Evolutionary conservation across 2,113 vertebrate genomes (phyloP), one percentile per base, ranked within the genome.

Genomic region (Nyctereutes procyonoides): DNA sequence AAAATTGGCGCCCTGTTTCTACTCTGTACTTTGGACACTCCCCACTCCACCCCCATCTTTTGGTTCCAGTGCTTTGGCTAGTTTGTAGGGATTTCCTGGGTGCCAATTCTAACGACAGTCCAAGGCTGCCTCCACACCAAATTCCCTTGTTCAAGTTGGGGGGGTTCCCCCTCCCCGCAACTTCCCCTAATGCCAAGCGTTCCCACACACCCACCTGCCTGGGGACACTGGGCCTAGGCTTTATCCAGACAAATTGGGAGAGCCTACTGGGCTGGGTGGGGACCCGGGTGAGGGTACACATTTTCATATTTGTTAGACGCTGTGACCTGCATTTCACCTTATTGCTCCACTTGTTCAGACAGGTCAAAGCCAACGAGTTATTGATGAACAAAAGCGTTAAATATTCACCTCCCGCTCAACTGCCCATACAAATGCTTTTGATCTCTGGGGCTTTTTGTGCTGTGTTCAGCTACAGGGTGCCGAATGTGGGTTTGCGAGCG

Each of bases 281-380:
- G 83, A 92, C 26, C 28, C 0, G 11, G 30, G 77, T 69, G 69
- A 97, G 85, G 74, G 86, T 97, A 98, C 98, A 97, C 99, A 99
- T 99, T 99, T 99, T 99, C 99, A 98, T 99, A 99, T 99, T 99
- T 98, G 99, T 99, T 98, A 99, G 99, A 99, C 99, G 98, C 98
- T 98, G 98, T 99, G 99, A 99, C 99, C 99, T 99, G 99, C 87
- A 99, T 99, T 99, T 99, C 99, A 99, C 99, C 99, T 99, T 99
- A 98, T 98, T 98, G 98, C 98, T 98, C 96, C 93, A 98, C 99
- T 99, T 99, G 99, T 99, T 99, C 99, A 99, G 99, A 99, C 99
- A 99, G 99, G 99, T 99, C 99, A 99, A 99, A 99, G 99, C 99
- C 99, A 99, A 99, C 98, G 99, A 99, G 99, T 99, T 99, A 99